Percentiles rank a stretch among this genome's conserved stretches.
Conservation (phyloP, 1,140 invertebrate genomes). For the Ephestia elutella region DNA sequence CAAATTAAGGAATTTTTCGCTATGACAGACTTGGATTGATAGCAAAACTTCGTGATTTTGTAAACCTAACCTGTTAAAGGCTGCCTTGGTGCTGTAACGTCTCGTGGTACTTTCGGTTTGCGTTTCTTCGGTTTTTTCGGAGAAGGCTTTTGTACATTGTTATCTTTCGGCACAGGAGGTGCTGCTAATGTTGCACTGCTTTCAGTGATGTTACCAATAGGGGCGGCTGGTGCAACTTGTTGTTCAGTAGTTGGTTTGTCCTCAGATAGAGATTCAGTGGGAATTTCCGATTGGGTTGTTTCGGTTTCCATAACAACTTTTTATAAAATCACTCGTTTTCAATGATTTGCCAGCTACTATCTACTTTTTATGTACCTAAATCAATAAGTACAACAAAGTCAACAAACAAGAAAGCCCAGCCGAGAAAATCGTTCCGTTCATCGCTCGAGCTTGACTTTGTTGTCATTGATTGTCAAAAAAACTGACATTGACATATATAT, state of each 20-base stretch:
- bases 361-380: too few relatives aligned
- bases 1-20: too few relatives aligned
- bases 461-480: too few relatives aligned
- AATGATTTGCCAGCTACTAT: too few relatives aligned
- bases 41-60: too few relatives aligned
- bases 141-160: constrained; percentile 36
- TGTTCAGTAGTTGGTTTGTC: not conserved
- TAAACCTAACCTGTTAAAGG: constrained; percentile 78
- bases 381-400: not conserved
- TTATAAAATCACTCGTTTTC: not conserved
- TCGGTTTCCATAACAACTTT: constrained; percentile 2
- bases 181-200: constrained; percentile 17
- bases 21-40: too few relatives aligned
- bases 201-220: constrained; percentile 15
- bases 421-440: too few relatives aligned
- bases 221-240: not conserved
- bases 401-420: too few relatives aligned
- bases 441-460: too few relatives aligned
- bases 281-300: not conserved
- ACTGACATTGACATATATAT: too few relatives aligned
- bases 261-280: not conserved
- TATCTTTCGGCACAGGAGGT: constrained; percentile 30
- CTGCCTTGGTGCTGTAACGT: constrained; percentile 82
- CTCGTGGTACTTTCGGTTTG: constrained; percentile 78
- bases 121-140: constrained; percentile 79